Evolutionary conservation across 2,113 vertebrate genomes (phyloP), one percentile per base, ranked within the genome.

Genomic region (Cardinalis cardinalis): DNA sequence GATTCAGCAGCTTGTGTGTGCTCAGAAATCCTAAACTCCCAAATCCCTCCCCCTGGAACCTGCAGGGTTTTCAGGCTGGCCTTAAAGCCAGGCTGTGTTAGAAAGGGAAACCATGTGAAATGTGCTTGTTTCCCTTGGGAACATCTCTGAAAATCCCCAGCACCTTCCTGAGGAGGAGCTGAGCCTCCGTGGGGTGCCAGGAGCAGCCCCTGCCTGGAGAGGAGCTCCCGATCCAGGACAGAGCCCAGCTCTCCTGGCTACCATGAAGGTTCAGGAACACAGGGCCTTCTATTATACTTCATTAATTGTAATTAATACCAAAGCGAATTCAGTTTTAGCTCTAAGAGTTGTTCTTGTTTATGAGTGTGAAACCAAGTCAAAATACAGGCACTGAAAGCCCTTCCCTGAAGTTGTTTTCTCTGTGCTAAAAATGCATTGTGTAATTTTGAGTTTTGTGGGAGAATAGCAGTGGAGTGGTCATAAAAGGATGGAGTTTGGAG

Each of bases 221-320:
- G n/a, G 65, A 63, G 56, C 63, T 60, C 18, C 1, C 56, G 16
- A 2, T 4, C 15, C 44, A 49, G 38, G 2, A 17, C 46, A 10
- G 25, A 44, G 23, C 59, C 32, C 20, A 7, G 52, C n/a, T 36
- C 53, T 31, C 25, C 24, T 19, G 11, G 19, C 7, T 14, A 3
- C 24, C 26, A 8, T 0, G 0, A 3, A 38, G 29, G 15, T 1
- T 73, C 44, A 44, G 1, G 31, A 32, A 12, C 26, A 21, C 3
- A 1, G 21, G 18, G 25, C 24, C 16, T n/a, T 4, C 29, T 26
- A 6, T 55, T 26, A 18, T 2, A 18, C 40, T 34, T 25, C 9
- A 66, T 66, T 38, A 73, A 53, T 68, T 40, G 8, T 2, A 38
- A 8, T 51, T 76, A 34, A 32, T 53, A 9, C 53, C 34, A 34